Base-by-base conservation (phyloP, 1,140 invertebrate species). In the Heliothis subflexa region DNA sequence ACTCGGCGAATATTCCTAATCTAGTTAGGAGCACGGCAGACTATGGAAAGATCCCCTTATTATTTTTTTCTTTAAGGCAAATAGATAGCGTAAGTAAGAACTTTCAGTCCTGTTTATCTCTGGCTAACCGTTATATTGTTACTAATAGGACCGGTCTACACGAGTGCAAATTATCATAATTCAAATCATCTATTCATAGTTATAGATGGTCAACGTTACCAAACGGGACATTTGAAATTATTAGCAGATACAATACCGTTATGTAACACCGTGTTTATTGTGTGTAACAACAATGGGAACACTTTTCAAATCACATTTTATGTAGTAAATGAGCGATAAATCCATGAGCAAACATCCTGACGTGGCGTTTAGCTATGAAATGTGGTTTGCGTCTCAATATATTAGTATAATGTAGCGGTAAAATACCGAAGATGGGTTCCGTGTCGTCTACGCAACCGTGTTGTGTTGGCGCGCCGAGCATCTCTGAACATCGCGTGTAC, bases 401-500 rank as follows among this genome's bases (percentile, higher is more conserved):
- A 40, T 40, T 62, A 45, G 59, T 62, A 62, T 62, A 28, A 62
- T 10, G 2, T 62, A 62, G 33, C 59, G 59, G 59, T 62, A 62
- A 62, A 40, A 62, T 62, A 10, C 59, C 7, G 33, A 40, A 45
- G 33, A 40, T 62, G 59, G 59, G 59, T 62, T 62, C 59, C 59
- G 59, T 14, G 13, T 55, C n/a, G 59, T 62, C 14, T 62, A n/a
- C 59, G 59, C 57, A 61, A 61, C 11, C 21, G 9, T 16, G 14
- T 40, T 9, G 25, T 33, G 59, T 4, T 28, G 25, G 59, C 59
- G 59, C 59, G 59, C n/a, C 59, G 59, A 54, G 33, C 57, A 74
- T 61, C 55, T 61, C 50, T n/a, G 25, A 74, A 61, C 72, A 61
- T 72, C 52, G 70, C 70, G 68, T 71, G 49, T 70, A 70, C 57